These are phyloP conservation scores for Hydractinia symbiolongicarpus DNA, from an alignment of 30 jellyfish, hydroid and myxozoan genomes.

Conservation along the genomic window DNA sequence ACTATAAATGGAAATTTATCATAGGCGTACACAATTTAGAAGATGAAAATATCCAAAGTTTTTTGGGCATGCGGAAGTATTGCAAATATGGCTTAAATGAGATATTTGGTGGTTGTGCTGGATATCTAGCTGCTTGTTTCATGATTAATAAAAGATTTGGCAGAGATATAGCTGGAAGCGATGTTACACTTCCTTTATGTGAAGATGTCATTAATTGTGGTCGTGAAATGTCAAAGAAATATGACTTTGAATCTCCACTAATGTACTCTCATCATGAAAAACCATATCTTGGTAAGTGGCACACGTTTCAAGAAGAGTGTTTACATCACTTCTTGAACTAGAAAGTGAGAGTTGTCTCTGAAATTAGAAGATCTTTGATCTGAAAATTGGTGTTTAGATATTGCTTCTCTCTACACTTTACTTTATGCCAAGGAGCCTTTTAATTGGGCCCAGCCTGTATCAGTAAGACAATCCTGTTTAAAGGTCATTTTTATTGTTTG, in stretches of 20 bases:
- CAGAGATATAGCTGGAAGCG: slow-evolving; percentile 47
- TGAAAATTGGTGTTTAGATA: no score
- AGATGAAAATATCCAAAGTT: slow-evolving; percentile 65
- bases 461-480: no score
- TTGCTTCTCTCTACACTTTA: no score
- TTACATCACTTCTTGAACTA: no score
- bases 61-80: slow-evolving; percentile 49
- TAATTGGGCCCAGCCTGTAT: no score
- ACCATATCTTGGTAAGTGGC: slow-evolving; percentile 61
- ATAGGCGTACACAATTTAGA: slow-evolving; percentile 67
- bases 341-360: no score
- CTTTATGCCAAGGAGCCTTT: no score
- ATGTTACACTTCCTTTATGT: slow-evolving; percentile 65
- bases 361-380: no score
- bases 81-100: slow-evolving; percentile 90
- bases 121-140: slow-evolving; percentile 78
- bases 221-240: slow-evolving; percentile 46
- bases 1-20: no score
- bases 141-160: slow-evolving; percentile 59
- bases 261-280: slow-evolving; percentile 75
- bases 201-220: slow-evolving; percentile 82
- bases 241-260: slow-evolving; percentile 70
- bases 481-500: no score
- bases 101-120: slow-evolving; percentile 95
- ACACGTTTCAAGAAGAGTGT: no score